Base-by-base conservation (phyloP, 2,888 invertebrate species). In the Chrysolina oricalcia region DNA sequence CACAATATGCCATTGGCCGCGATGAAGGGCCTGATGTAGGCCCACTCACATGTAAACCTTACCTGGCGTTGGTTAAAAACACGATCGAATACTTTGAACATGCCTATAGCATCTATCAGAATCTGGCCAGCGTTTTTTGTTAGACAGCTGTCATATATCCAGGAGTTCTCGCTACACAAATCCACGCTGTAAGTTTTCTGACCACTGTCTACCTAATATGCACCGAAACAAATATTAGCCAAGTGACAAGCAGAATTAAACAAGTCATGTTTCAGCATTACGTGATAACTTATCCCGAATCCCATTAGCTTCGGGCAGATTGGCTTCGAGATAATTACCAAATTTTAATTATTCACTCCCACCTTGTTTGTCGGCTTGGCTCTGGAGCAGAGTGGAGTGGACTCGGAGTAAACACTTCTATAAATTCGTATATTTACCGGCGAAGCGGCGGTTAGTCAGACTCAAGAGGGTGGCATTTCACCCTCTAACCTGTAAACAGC, bases 341-440 rank as follows among this genome's bases (percentile, higher is more conserved):
- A 79, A 79, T 79, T 80, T 80, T 80, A 79, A 80, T 80, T 79
- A 80, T 80, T 78, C 79, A 80, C 75, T 72, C 67, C 73, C 50
- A 67, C 77, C 77, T 77, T 76, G 78, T 77, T 77, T 78, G 78
- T 73, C 73, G 63, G 48, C 64, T 64, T 66, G 59, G 62, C 48
- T 56, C 65, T 67, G 67, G 17, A 63, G 53, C 40, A 46, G 53
- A 23, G 53, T 53, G 53, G 53, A 53, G 77, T 53, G 75, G 74
- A 75, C 74, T 74, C 74, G 74, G 72, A 77, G 83, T 82, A 84
- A 84, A 84, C 83, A 84, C 80, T 82, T 80, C 85, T 82, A 87
- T 87, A 87, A 87, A 87, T 87, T 85, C 83, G 82, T 82, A 83
- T 85, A 85, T 85, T 85, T 86, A 84, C 85, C 82, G 82, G 80